Base-by-base conservation (phyloP, 2,888 invertebrate genomes). In the Diarsia brunnea region DNA sequence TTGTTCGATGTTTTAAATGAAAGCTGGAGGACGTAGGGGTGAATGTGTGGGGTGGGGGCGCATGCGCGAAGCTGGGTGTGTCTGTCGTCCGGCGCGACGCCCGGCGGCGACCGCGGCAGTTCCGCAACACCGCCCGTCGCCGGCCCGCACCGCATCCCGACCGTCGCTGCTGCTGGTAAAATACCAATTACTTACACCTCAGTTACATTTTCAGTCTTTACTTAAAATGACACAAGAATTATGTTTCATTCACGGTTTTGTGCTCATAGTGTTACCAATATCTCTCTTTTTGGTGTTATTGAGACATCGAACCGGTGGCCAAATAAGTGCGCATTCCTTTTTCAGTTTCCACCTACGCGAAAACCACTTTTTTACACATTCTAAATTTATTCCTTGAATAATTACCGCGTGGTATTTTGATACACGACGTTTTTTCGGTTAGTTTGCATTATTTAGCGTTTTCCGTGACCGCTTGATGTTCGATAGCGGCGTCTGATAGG, bases 21-120 rank as follows among this genome's bases (percentile, higher is more conserved):
- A 83, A 83, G 75, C 78, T 80, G 85, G 87, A 86, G 85, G 84
- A 86, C 79, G 77, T 86, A 88, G 84, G 90, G 90, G 88, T 88
- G 87, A 84, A 81, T 85, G 81, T 89, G 85, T 88, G 87, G 82
- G 88, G 88, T 84, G 85, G 82, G 82, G 84, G 90, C 96, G 96
- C 96, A 95, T 95, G 96, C 95, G 96, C 91, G 92, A 90, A 90
- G 88, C 90, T 92, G 96, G 95, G 96, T 95, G 96, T 96, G 96
- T 95, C 95, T 92, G 88, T 87, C 91, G 87, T 88, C 88, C 90
- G 90, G 87, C 85, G 87, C 91, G 90, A 90, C 91, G 85, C 91
- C 90, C 92, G 92, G 89, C 92, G 89, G 88, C 90, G 91, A 90
- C 90, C 90, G 89, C 94, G 92, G 92, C 93, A 95, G 95, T 95